Conservation (phyloP, 2,113 vertebrate species). For the Neotragus pygmaeus region DNA sequence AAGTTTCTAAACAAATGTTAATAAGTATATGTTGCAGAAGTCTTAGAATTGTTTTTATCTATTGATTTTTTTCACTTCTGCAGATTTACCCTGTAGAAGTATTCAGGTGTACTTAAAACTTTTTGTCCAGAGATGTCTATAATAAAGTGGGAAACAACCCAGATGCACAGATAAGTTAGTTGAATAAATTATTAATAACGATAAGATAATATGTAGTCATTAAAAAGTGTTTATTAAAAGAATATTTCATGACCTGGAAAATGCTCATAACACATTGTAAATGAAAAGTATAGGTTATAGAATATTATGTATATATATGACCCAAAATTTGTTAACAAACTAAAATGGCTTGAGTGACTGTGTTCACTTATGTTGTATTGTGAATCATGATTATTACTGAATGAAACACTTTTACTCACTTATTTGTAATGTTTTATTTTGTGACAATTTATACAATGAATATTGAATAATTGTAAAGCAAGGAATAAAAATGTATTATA, state of each 20-base stretch:
- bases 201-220: not conserved
- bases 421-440: not conserved
- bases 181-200: not conserved
- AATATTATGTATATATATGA: not conserved
- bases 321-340: not conserved
- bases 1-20: not conserved
- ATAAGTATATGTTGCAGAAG: not conserved
- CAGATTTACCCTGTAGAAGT: not conserved
- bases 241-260: slow-evolving; percentile 15
- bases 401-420: not conserved
- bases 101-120: not conserved
- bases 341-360: not conserved
- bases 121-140: not conserved
- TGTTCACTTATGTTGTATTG: not conserved
- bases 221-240: not conserved
- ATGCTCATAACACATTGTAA: not conserved
- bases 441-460: not conserved
- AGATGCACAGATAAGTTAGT: not conserved
- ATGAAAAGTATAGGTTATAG: not conserved
- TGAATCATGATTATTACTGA: not conserved
- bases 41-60: not conserved
- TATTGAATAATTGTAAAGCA: not conserved
- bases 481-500: not conserved
- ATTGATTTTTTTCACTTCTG: not conserved
- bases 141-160: not conserved